Evolutionary conservation across 2,797 vertebrate species (phyloP).

Genomic region (Alauda arvensis): DNA sequence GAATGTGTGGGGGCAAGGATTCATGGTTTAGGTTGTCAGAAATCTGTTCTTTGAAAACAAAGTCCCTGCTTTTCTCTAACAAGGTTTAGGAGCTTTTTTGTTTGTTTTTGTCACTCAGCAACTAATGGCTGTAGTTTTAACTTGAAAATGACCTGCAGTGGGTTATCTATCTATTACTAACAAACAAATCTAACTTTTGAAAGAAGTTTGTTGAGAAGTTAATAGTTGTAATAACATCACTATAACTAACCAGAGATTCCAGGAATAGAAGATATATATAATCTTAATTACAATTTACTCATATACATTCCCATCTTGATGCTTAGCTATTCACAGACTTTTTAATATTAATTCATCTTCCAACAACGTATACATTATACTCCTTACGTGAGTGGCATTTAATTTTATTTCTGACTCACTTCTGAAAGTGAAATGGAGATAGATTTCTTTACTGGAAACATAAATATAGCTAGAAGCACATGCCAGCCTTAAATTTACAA

Average conservation of each 20-base stretch:
- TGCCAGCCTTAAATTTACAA: neutral
- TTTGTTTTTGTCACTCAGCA: neutral
- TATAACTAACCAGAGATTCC: neutral
- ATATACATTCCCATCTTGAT: neutral
- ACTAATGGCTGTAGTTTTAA: neutral
- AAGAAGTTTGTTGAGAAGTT: neutral
- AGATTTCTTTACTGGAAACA: constrained; percentile 6
- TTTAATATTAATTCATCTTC: neutral
- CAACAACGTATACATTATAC: neutral
- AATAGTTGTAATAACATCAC: neutral
- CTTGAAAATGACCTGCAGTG: neutral
- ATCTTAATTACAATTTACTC: neutral
- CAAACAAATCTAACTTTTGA: neutral
- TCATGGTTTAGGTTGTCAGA: neutral
- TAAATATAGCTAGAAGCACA: neutral
- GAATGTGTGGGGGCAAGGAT: neutral
- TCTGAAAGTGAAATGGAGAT: neutral
- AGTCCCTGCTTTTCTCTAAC: neutral
- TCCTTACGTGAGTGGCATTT: neutral
- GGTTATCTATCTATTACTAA: neutral
- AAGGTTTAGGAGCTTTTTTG: neutral
- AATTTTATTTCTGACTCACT: neutral
- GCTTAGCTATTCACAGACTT: neutral
- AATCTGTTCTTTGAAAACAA: neutral
- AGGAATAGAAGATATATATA: neutral